Base-by-base conservation (phyloP, 2,888 invertebrate genomes). In the Mythimna albipuncta region DNA sequence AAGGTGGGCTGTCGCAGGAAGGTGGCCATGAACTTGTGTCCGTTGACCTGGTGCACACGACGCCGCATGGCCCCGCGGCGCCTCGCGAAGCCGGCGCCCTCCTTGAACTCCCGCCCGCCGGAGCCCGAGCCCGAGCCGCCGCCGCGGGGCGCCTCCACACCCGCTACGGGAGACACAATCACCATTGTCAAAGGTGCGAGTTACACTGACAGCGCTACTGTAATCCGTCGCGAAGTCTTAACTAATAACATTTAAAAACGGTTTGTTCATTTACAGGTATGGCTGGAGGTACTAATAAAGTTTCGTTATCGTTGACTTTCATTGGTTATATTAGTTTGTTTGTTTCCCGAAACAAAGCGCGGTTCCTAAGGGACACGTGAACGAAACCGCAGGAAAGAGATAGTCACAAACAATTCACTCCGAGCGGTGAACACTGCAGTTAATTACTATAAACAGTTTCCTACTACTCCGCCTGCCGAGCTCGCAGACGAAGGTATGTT, bases 21-120 rank as follows among this genome's bases (percentile, higher is more conserved):
- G 83, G 99, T 99, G 85, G 99, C 99, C 99, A 99, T 99, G 96
- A 99, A 99, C 97, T 99, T 99, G 97, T 99, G 99, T 64, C 99
- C 99, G 96, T 98, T 99, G 89, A 98, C 98, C 97, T 99, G 99
- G 96, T 99, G 99, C 88, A 99, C 99, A 88, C 99, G 98, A 81
- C 99, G 97, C 78, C 99, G 98, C 99, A 99, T 99, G 83, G 99
- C 99, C 83, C 99, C 99, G 79, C 99, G 98, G 76, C 99, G 98
- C 84, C 99, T 97, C 96, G 99, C 99, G 96, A 99, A 98, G 78
- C 99, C 99, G 85, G 98, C 97, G 85, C 99, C 98, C 96, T 99
- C 99, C 94, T 99, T 99, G 97, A 99, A 99, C 96, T 99, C 99
- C 92, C 98, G 97, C 26, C 90, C 91, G 64, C 82, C 88, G 50